Conservation (phyloP, 1,140 invertebrate genomes). For the Nephila pilipes region DNA sequence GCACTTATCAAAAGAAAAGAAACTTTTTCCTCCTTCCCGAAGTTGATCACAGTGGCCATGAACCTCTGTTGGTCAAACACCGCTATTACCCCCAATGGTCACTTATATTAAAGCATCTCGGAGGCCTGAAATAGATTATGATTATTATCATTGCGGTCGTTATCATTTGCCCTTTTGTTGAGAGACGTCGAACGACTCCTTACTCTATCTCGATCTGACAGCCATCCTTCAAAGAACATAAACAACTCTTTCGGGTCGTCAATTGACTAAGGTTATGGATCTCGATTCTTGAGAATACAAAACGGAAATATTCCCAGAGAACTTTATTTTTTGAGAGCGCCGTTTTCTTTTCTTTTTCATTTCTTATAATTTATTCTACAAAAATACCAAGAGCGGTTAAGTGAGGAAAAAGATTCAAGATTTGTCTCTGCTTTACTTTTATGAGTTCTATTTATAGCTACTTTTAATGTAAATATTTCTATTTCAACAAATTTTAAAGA, state of each 20-base stretch:
- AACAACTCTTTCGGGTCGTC: not conserved
- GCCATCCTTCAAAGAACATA: not conserved
- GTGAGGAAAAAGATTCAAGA: too few species aligned
- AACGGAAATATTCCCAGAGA: not conserved
- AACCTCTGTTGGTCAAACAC: not conserved
- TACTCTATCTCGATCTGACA: not conserved
- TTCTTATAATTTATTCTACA: too few species aligned
- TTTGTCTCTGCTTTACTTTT: too few species aligned
- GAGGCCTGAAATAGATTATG: not conserved
- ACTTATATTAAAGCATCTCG: not conserved
- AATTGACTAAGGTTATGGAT: not conserved
- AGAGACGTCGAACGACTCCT: not conserved
- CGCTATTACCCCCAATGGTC: not conserved
- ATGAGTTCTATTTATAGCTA: too few species aligned
- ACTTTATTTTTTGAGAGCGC: too few species aligned
- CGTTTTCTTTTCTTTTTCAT: too few species aligned
- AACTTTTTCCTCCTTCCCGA: not conserved
- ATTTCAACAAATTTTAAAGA: too few species aligned
- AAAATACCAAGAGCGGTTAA: too few species aligned
- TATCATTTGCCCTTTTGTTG: not conserved
- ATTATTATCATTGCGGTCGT: conserved; percentile 15
- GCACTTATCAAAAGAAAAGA: not conserved
- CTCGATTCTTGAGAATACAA: not conserved
- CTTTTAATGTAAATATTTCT: too few species aligned
- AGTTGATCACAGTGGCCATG: not conserved